These are phyloP conservation scores for Torymus aiolomorphi DNA, from an alignment of 2,888 invertebrate genomes.

Conservation along the genomic window DNA sequence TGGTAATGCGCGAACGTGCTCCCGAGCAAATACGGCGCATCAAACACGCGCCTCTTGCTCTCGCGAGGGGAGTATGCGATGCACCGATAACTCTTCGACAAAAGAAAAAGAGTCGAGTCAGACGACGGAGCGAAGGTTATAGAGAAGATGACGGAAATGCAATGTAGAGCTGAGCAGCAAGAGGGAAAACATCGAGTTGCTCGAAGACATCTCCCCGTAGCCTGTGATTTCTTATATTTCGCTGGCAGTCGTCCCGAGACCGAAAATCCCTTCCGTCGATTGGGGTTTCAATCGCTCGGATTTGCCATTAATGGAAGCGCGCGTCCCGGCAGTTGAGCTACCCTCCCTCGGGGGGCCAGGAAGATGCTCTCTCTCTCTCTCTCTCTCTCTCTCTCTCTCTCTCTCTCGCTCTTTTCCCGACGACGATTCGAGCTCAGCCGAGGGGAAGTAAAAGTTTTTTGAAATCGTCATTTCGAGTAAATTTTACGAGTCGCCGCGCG, in stretches of 20 bases:
- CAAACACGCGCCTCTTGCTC: constrained; percentile 3
- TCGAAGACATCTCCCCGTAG: not conserved
- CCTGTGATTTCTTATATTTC: constrained; percentile 45
- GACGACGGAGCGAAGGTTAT: not conserved
- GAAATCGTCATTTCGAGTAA: constrained; percentile 31
- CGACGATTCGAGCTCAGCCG: constrained; percentile 22
- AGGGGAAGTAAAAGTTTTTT: constrained; percentile 28
- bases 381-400: no score
- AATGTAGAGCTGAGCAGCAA: no score
- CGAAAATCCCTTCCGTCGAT: constrained; percentile 43
- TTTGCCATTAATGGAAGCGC: constrained; percentile 49
- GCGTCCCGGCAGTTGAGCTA: constrained; percentile 23
- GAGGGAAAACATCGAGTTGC: no score
- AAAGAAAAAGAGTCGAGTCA: not conserved
- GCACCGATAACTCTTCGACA: not conserved
- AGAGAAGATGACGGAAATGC: no score
- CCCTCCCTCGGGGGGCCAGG: no score
- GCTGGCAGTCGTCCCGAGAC: constrained; percentile 41
- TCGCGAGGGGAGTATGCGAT: constrained; percentile 8
- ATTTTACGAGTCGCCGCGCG: constrained; percentile 37
- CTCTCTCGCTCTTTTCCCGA: no score
- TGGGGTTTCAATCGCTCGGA: constrained; percentile 47
- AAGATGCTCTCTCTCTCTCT: no score
- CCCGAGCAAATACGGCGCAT: constrained; percentile 6
- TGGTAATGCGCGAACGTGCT: constrained; percentile 24